phyloP scores from a whole-genome alignment of 1,140 invertebrate species.

The Drosophila nikananu region DNA sequence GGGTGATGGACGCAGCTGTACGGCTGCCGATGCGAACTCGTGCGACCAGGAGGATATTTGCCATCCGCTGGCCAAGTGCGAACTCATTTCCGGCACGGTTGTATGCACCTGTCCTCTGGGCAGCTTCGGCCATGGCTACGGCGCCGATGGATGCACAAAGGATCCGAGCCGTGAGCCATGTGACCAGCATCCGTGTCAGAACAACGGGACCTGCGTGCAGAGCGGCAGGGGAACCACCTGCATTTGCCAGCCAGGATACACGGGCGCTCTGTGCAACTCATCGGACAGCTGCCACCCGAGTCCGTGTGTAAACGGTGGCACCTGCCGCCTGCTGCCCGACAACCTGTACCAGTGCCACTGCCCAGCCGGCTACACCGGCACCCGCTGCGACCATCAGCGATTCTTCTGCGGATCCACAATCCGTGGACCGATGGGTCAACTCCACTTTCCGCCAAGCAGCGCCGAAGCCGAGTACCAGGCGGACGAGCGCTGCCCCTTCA shows the following conservation, averaged over 20 bases:
- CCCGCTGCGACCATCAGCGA: slow-evolving; percentile 54
- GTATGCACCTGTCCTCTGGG: slow-evolving; percentile 93
- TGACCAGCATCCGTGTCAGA: slow-evolving; percentile 65
- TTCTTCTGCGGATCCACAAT: slow-evolving; percentile 86
- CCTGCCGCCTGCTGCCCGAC: slow-evolving; percentile 86
- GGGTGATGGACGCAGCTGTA: slow-evolving; percentile 91
- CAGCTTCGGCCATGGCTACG: slow-evolving; percentile 88
- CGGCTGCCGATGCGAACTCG: slow-evolving; percentile 44
- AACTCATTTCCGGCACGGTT: slow-evolving; percentile 88
- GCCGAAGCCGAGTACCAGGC: slow-evolving; percentile 82
- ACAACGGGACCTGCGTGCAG: slow-evolving; percentile 92
- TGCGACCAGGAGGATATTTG: slow-evolving; percentile 65
- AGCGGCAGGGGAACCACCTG: slow-evolving; percentile 86
- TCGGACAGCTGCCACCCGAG: slow-evolving; percentile 88
- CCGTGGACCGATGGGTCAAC: slow-evolving; percentile 75
- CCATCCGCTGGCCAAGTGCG: slow-evolving; percentile 90
- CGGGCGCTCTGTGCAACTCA: slow-evolving; percentile 85
- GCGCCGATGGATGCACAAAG: slow-evolving; percentile 58
- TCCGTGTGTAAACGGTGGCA: slow-evolving; percentile 92
- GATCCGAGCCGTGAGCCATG: slow-evolving; percentile 55
- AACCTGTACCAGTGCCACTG: slow-evolving; percentile 86
- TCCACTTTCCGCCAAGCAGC: slow-evolving; percentile 86
- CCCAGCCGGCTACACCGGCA: slow-evolving; percentile 86
- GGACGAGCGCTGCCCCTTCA: slow-evolving; percentile 92
- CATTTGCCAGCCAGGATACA: slow-evolving; percentile 86